Base-by-base conservation (phyloP, 2,888 invertebrate species). In the Elegia similella region DNA sequence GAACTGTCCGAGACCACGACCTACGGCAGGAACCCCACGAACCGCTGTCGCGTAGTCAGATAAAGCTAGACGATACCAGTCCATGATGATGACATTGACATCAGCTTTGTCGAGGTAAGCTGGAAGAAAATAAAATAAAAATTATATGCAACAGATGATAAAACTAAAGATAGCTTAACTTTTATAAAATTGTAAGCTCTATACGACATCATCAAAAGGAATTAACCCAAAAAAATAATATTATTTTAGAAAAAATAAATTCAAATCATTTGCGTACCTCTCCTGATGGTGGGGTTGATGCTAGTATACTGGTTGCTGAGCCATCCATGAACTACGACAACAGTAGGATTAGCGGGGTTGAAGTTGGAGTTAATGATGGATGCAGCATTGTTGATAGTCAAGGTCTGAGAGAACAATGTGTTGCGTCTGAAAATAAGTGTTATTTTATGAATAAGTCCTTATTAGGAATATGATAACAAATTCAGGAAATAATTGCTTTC, bases 241-340 rank as follows among this genome's bases (percentile, higher is more conserved):
- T 23, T 3, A 23, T 23, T 3, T 23, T 23, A 23, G 23, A 3
- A 23, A 23, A 5, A 5, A 3, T 23, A n/a, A n/a, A n/a, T n/a
- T n/a, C n/a, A n/a, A n/a, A 23, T 23, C 23, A 23, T 23, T 2
- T 23, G 23, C 60, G 66, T 71, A 83, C 82, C 79, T 8, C 63
- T 50, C 56, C 78, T 76, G 52, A 84, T 62, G 2, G 63, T 61
- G 7, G 79, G 75, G 59, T 85, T 85, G 15, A 74, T 61, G 1
- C 72, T 67, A 2, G 75, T 74, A 44, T 72, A 23, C 42, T 66
- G 73, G 62, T 70, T 77, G 59, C 77, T 72, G 42, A 79, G 72
- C 83, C 86, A 86, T 1, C 86, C 86, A 56, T 86, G 86, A 17
- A 59, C 78, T 12, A 84, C 56, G 1, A 85, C 69, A 0, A 80